Percentiles rank a stretch among this genome's conserved stretches.
These are phyloP conservation scores for Hydropotes inermis DNA, from an alignment of 2,113 vertebrate species.

Conservation along the genomic window DNA sequence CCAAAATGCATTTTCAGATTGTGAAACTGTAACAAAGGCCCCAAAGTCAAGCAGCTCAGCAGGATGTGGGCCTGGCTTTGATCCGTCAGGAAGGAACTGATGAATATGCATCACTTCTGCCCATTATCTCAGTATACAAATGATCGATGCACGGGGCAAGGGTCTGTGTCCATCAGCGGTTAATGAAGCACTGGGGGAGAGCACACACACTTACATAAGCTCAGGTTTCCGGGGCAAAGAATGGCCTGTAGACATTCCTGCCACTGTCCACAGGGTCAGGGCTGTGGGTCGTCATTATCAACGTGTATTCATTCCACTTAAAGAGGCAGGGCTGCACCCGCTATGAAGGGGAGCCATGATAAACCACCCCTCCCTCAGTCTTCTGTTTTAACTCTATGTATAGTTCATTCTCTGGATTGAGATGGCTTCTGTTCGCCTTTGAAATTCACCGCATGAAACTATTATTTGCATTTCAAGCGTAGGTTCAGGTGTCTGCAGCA, in stretches of 20 bases:
- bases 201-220: background rate
- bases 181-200: background rate
- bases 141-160: background rate
- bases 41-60: background rate
- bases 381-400: background rate
- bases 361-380: background rate
- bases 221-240: background rate
- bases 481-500: background rate
- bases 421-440: background rate
- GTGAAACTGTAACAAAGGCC: background rate
- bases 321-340: background rate
- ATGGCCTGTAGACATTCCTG: background rate
- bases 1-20: background rate
- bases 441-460: background rate
- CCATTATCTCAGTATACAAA: background rate
- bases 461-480: slow-evolving; percentile 54
- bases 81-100: background rate
- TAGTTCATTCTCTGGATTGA: background rate
- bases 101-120: background rate
- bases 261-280: background rate
- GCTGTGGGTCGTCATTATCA: background rate
- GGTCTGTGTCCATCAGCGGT: background rate
- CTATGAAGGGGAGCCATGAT: background rate
- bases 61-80: background rate
- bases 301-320: background rate